Evolutionary conservation across 1,140 invertebrate species (phyloP).

Genomic region (Drosophila parvula): DNA sequence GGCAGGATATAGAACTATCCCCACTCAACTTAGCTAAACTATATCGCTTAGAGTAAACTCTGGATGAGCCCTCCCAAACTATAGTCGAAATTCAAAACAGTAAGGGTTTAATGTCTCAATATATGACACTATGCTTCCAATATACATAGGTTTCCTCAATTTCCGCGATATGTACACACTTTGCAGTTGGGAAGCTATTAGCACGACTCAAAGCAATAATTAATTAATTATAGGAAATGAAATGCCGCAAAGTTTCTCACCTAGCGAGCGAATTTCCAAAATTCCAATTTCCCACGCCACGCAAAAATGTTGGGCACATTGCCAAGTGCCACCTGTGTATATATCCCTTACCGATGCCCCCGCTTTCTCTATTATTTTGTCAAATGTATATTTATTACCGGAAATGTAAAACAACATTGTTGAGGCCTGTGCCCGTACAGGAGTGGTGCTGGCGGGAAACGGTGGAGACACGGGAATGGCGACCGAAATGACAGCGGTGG

Average conservation of each 20-base stretch:
- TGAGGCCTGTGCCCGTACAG: constrained; percentile 3
- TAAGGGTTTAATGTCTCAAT: neutral
- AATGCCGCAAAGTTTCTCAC: constrained; percentile 81
- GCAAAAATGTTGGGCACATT: constrained; percentile 62
- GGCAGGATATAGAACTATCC: no score
- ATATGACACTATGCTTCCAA: neutral
- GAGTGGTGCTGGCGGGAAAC: neutral
- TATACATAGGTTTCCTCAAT: neutral
- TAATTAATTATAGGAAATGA: constrained; percentile 80
- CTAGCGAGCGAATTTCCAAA: constrained; percentile 59
- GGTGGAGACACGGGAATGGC: constrained; percentile 34
- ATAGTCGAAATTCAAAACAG: no score
- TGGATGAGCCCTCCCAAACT: no score
- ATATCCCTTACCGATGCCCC: neutral
- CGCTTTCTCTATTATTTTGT: constrained; percentile 65
- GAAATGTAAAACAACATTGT: constrained; percentile 78
- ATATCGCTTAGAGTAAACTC: no score
- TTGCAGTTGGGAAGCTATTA: constrained; percentile 42
- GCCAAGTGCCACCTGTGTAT: constrained; percentile 51
- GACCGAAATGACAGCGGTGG: constrained; percentile 65
- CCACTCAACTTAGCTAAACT: no score
- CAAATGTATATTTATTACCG: constrained; percentile 81
- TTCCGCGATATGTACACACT: neutral
- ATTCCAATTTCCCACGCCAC: constrained; percentile 75
- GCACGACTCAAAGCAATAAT: constrained; percentile 62